Evolutionary conservation across 1,140 invertebrate species (phyloP).

Genomic region (Ceratina japonica): DNA sequence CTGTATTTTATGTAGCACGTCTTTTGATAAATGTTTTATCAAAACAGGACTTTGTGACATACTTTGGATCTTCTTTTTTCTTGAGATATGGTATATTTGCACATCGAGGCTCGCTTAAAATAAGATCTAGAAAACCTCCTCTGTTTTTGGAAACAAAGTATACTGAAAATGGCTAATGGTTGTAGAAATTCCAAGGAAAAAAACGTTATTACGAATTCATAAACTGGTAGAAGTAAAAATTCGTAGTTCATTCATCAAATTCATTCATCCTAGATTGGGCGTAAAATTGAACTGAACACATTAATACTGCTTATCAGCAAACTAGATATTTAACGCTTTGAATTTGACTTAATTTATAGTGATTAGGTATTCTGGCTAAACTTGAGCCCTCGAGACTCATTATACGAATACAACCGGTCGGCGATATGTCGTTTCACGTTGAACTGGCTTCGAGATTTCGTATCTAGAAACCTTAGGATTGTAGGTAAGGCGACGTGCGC

Average conservation of each 20-base stretch:
- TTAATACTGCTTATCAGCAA: neutral
- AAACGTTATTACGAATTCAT: too few relatives aligned
- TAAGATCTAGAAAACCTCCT: too few relatives aligned
- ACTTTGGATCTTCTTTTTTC: conserved; percentile 4
- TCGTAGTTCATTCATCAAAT: neutral
- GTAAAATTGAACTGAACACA: neutral
- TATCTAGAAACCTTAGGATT: conserved; percentile 17
- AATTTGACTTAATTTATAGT: neutral
- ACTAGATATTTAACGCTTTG: neutral
- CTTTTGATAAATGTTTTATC: conserved; percentile 32
- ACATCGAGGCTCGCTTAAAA: too few relatives aligned
- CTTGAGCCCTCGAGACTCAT: conserved; percentile 38
- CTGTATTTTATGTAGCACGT: conserved; percentile 12
- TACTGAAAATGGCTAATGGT: too few relatives aligned
- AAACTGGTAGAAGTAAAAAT: too few relatives aligned
- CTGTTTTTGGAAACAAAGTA: too few relatives aligned
- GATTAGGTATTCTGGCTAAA: conserved; percentile 41
- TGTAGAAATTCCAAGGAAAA: too few relatives aligned
- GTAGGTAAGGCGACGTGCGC: conserved; percentile 12
- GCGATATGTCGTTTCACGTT: too few relatives aligned
- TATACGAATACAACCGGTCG: conserved; percentile 9
- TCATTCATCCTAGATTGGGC: neutral
- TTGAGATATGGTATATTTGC: neutral
- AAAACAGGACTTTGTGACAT: conserved; percentile 21
- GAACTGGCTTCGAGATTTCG: conserved; percentile 15